Conservation (phyloP, 2,888 invertebrate species). For the Drosophila tanythrix region DNA sequence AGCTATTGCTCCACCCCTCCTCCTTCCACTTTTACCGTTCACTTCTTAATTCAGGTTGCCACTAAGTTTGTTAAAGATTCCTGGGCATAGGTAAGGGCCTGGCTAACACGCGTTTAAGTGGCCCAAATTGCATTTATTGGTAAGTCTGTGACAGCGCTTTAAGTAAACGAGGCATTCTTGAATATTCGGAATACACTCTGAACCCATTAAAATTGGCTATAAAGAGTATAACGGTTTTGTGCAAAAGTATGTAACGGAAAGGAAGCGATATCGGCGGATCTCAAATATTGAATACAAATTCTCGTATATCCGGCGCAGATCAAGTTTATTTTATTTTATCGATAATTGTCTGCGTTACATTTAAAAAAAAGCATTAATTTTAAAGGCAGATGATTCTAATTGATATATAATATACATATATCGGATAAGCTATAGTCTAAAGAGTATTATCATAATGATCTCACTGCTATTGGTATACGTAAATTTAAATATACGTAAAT, state of each 20-base stretch:
- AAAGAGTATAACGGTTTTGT: neutral
- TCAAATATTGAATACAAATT: too few species aligned
- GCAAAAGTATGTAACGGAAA: neutral
- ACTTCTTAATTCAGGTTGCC: constrained; percentile 17
- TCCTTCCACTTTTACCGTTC: constrained; percentile 11
- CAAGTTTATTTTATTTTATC: neutral
- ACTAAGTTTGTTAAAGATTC: constrained; percentile 3
- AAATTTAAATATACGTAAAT: too few species aligned
- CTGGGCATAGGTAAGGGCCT: neutral
- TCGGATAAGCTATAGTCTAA: too few species aligned
- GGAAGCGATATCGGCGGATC: neutral
- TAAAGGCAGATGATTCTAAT: neutral
- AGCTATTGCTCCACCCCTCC: constrained; percentile 26
- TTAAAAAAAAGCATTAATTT: neutral
- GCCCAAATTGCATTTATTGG: constrained; percentile 12
- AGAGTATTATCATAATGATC: too few species aligned
- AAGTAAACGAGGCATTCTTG: neutral
- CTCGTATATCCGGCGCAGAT: too few species aligned
- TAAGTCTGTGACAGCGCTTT: neutral
- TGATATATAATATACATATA: neutral
- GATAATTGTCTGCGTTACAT: neutral
- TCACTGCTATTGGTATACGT: too few species aligned
- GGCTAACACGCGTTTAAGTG: constrained; percentile 8
- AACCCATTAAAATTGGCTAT: neutral
- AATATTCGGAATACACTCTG: neutral